Percentiles rank a stretch among this genome's conserved stretches.
Conservation (phyloP, 2,888 invertebrate genomes). For the Arenicola marina region DNA sequence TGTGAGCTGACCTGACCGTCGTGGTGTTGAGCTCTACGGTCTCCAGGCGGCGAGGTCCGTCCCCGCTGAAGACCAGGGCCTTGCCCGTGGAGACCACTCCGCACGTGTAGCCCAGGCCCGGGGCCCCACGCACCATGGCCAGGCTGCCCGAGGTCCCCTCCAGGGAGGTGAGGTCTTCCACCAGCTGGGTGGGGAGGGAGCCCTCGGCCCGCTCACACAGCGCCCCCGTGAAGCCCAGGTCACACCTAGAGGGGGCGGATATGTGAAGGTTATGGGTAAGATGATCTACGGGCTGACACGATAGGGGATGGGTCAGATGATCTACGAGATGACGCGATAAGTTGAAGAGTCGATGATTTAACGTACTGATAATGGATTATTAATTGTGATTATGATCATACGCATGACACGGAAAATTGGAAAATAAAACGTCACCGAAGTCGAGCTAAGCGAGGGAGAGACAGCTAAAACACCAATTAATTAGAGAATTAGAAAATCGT, state of each 20-base stretch:
- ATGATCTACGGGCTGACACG: too few species aligned
- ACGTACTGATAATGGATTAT: too few species aligned
- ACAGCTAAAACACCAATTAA: too few species aligned
- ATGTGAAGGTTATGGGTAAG: too few species aligned
- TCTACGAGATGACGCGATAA: too few species aligned
- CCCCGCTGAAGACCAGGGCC: slow-evolving; percentile 55
- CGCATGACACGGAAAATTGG: too few species aligned
- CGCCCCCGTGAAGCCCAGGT: slow-evolving; percentile 56
- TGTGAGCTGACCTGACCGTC: not conserved
- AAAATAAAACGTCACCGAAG: too few species aligned
- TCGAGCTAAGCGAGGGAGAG: too few species aligned
- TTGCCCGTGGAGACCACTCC: slow-evolving; percentile 57
- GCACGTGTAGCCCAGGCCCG: slow-evolving; percentile 52
- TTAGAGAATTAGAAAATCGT: too few species aligned
- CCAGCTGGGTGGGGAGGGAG: slow-evolving; percentile 18
- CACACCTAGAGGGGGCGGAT: slow-evolving; percentile 54
- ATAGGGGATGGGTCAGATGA: too few species aligned
- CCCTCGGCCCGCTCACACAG: slow-evolving; percentile 46
- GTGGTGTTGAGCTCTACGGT: slow-evolving; percentile 59
- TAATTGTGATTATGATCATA: too few species aligned
- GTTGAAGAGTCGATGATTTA: too few species aligned
- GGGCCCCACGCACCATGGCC: slow-evolving; percentile 41
- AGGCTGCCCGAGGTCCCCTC: not conserved
- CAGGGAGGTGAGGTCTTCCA: slow-evolving; percentile 17
- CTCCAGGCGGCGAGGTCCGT: slow-evolving; percentile 45